phyloP scores from a whole-genome alignment of 2,888 invertebrate species.

The Phorcus lineatus region DNA sequence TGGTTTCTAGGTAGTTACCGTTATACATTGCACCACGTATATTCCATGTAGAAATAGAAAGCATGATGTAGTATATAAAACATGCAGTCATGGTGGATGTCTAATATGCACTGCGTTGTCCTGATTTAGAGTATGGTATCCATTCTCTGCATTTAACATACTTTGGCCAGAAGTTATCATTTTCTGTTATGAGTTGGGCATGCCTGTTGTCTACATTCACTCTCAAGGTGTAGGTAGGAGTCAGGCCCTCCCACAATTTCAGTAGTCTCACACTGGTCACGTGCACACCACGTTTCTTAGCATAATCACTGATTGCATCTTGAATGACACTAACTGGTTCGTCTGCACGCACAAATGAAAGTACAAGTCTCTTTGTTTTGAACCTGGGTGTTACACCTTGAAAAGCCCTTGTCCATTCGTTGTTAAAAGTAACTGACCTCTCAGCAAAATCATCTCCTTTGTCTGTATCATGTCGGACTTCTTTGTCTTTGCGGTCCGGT shows the following conservation, averaged over 20 bases:
- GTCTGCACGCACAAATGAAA: background rate
- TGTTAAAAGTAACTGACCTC: background rate
- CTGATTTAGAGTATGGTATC: background rate
- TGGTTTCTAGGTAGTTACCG: background rate
- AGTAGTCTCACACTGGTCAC: background rate
- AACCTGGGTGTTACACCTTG: background rate
- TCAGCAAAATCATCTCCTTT: background rate
- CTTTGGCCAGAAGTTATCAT: background rate
- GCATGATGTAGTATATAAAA: background rate
- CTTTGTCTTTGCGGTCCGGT: background rate
- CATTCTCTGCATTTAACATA: background rate
- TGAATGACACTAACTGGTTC: background rate
- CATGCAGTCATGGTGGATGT: background rate
- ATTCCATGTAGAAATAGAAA: background rate
- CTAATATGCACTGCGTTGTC: background rate
- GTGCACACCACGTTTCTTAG: background rate
- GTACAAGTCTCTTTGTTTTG: background rate
- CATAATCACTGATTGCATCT: background rate
- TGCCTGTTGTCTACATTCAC: background rate
- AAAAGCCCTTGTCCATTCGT: background rate
- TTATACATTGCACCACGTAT: background rate
- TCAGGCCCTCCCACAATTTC: background rate
- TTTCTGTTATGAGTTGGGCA: background rate
- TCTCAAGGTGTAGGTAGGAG: background rate
- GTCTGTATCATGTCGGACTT: background rate